Evolutionary conservation across 2,797 vertebrate species (phyloP), one percentile per base, ranked within the genome.

Genomic region (Alauda arvensis): DNA sequence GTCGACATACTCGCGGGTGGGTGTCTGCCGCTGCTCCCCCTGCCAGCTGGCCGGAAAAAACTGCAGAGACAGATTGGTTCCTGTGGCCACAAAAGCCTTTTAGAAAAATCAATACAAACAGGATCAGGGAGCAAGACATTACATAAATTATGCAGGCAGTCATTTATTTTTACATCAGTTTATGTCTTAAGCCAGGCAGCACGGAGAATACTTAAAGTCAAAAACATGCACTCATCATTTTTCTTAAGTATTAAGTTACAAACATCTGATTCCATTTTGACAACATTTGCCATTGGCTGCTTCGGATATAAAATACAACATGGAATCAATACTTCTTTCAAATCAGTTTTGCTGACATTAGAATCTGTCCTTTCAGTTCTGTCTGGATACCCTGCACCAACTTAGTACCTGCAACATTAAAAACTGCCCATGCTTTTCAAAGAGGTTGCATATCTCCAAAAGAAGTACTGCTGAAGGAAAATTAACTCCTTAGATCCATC

Each of bases 11-110:
- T 99, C 99, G 89, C 99, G 98, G 40, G 98, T 99, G 39, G 99
- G 99, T 95, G 98, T 98, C 96, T 99, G 99, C 62, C 99, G 97
- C 96, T 99, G 99, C 89, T 99, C 99, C 87, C 99, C 99, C 77
- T 99, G 99, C 97, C 98, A 98, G 97, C 98, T 99, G 96, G 99
- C 99, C 88, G 99, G 99, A 96, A 99, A 99, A 98, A 99, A 99
- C 98, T 99, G 99, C 96, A 99, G 98, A 87, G 99, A 99, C 96
- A 99, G 98, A 98, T 99, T 99, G 98, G 99, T 99, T 96, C 99
- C 99, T 94, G 99, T 99, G 87, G 99, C 99, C 96, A 99, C 99
- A 97, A 99, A 99, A 97, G 99, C 99, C 99, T 99, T 97, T 98
- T 98, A 98, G 95, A 97, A 96, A 97, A 97, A 98, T 98, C 97